A percentile compares a stretch with the other conserved stretches of the same genome.
phyloP scores from a whole-genome alignment of 1,140 invertebrate species.

The Drosophila pseudoananassae region DNA sequence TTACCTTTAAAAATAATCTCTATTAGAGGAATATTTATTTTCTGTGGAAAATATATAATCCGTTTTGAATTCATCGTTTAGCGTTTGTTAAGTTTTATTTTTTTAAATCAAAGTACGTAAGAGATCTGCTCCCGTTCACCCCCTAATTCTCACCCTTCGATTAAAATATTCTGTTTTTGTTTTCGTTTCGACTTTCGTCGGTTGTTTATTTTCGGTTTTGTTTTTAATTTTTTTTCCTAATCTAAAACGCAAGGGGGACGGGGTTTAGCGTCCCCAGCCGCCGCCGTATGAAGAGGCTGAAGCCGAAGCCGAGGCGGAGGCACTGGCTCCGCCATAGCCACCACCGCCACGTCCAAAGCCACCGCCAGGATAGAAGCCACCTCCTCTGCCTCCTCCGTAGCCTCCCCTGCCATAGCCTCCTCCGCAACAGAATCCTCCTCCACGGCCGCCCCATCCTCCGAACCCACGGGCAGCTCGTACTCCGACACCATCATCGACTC shows the following conservation, averaged over 20 bases:
- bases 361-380: constrained; percentile 17
- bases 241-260: neutral
- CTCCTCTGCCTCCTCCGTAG: constrained; percentile 17
- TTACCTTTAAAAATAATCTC: neutral
- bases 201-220: constrained; percentile 2
- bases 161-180: constrained; percentile 14
- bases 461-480: constrained; percentile 30
- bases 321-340: constrained; percentile 24
- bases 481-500: constrained; percentile 35
- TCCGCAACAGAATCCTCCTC: constrained; percentile 27
- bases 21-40: constrained; percentile 21
- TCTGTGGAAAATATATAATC: constrained; percentile 22
- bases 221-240: constrained; percentile 7
- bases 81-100: constrained; percentile 8
- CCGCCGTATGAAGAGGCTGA: constrained; percentile 20
- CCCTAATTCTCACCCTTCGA: constrained; percentile 13
- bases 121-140: neutral
- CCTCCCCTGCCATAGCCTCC: constrained; percentile 15
- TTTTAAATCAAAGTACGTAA: constrained; percentile 25
- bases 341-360: constrained; percentile 43
- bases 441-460: constrained; percentile 35
- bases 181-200: constrained; percentile 11
- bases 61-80: constrained; percentile 14
- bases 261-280: constrained; percentile 24
- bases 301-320: constrained; percentile 53